Evolutionary conservation across 2,888 invertebrate genomes (phyloP).

Genomic region (Baccha elongata): DNA sequence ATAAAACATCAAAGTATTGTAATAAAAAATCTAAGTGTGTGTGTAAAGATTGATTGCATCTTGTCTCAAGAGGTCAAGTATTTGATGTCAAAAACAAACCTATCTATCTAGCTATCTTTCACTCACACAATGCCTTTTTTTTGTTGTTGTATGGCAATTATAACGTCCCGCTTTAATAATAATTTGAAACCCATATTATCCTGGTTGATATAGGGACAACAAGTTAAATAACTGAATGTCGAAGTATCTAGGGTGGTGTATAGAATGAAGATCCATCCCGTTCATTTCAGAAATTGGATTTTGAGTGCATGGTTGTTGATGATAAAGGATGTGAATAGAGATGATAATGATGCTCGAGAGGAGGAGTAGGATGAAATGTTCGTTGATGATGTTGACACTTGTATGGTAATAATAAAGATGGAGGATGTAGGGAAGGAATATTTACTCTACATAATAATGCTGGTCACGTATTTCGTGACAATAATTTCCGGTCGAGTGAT

Average conservation of each 20-base stretch:
- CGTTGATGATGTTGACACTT: constrained; percentile 36
- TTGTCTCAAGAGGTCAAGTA: constrained; percentile 14
- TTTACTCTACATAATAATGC: constrained; percentile 49
- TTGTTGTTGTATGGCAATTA: constrained; percentile 11
- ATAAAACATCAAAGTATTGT: neutral
- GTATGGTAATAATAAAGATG: constrained; percentile 12
- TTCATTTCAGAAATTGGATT: constrained; percentile 64
- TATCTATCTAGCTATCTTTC: neutral
- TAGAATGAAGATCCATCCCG: constrained; percentile 20
- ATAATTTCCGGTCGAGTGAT: constrained; percentile 60
- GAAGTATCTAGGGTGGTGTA: neutral
- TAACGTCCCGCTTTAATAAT: constrained; percentile 10
- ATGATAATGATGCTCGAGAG: constrained; percentile 28
- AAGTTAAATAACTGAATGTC: constrained; percentile 8
- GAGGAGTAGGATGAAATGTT: constrained; percentile 10
- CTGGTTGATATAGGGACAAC: neutral
- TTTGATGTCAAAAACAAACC: constrained; percentile 20
- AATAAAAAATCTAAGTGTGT: neutral
- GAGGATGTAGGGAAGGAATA: neutral
- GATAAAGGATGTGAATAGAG: constrained; percentile 59
- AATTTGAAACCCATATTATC: constrained; percentile 26
- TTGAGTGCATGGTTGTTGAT: constrained; percentile 61
- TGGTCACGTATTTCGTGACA: constrained; percentile 65
- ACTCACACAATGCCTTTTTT: neutral
- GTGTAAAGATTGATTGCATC: neutral